Evolutionary conservation across 1,140 invertebrate species (phyloP), one percentile per base, ranked within the genome.

Genomic region (Caenorhabditis remanei): DNA sequence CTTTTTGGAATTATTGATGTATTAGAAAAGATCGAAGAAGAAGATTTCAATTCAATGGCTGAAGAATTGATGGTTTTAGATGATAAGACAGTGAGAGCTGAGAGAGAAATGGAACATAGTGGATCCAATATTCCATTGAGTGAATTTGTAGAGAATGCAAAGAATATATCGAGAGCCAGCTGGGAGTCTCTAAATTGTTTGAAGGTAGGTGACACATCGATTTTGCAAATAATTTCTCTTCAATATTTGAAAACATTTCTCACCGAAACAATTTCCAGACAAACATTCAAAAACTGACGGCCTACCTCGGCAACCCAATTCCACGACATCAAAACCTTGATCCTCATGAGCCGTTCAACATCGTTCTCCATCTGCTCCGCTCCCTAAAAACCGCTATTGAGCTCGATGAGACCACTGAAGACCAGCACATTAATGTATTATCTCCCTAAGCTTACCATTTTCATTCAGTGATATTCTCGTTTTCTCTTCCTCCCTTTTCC

Each of bases 121-220:
- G 71, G 71, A 79, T 79, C 71, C n/a, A 79, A 79, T 79, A 50
- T 79, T 50, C 46, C 71, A 14, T 41, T 79, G 11, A 79, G 71
- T 50, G 71, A 79, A 41, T 79, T 79, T 43, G 71, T 79, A 5
- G 71, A 79, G 11, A 79, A 79, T 41, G 46, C 71, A 6, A 79
- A 79, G n/a, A 50, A 14, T 13, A 11, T 79, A 13, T 79, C 71
- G 14, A 79, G n/a, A 41, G 21, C n/a, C n/a, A 41, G 8, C 5
- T 79, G 71, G 71, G 71, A 79, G n/a, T 24, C 16, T 24, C 53
- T 50, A 7, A 79, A 79, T 0, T n/a, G n/a, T 11, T 50, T 79
- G 71, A 79, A 79, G 71, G 71, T 79, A 13, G 24, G 71, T 71
- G 32, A 32, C 32, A 32, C 50, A 11, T 53, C 5, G 50, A 53